Conservation (phyloP, 2,797 vertebrate species). For the Paedocypris micromegethes region DNA sequence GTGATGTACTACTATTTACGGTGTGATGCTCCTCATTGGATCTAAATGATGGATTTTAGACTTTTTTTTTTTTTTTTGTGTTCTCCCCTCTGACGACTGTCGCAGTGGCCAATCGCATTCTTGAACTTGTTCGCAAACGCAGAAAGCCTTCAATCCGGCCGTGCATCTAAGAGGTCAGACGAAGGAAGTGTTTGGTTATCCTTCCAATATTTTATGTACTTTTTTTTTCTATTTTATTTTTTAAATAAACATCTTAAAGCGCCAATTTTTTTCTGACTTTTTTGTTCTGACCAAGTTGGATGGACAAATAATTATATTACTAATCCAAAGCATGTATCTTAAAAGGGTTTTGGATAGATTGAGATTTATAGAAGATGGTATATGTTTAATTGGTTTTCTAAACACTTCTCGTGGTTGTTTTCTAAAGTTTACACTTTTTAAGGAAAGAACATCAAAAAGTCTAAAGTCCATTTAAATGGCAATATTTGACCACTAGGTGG, state of each 20-base stretch:
- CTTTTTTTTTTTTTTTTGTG: slow-evolving; percentile 10
- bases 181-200: slow-evolving; percentile 60
- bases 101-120: slow-evolving; percentile 44
- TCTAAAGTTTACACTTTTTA: no score
- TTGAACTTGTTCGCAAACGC: slow-evolving; percentile 13
- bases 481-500: no score
- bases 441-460: no score
- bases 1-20: slow-evolving; percentile 56
- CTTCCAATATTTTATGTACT: slow-evolving; percentile 95
- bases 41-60: slow-evolving; percentile 66
- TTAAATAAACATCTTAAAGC: slow-evolving; percentile 98
- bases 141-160: slow-evolving; percentile 51
- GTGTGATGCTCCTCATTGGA: slow-evolving; percentile 55
- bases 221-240: slow-evolving; percentile 94
- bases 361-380: no score
- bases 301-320: no score
- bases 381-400: no score
- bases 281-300: background rate
- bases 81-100: slow-evolving; percentile 27
- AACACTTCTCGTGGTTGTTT: no score
- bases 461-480: no score
- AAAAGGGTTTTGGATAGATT: no score
- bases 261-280: slow-evolving; percentile 28
- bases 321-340: no score
- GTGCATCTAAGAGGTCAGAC: slow-evolving; percentile 50